Percentiles rank a stretch among this genome's conserved stretches.
Conservation (phyloP, 1,140 invertebrate species). For the Rhizoglyphus robini region DNA sequence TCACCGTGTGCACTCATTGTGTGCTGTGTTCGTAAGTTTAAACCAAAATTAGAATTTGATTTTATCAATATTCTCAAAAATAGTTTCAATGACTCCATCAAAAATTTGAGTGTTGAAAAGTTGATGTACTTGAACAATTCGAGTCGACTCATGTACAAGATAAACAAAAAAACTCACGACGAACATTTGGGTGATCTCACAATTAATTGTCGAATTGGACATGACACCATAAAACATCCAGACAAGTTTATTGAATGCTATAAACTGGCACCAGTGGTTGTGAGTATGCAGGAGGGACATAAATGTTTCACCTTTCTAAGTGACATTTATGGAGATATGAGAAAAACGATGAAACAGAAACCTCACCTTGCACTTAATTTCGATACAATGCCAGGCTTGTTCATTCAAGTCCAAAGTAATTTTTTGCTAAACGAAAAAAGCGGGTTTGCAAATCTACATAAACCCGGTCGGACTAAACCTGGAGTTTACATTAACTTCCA, state of each 20-base stretch:
- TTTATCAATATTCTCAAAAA: too few relatives aligned
- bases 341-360: neutral
- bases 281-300: constrained; percentile 1
- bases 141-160: too few relatives aligned
- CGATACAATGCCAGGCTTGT: neutral
- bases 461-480: too few relatives aligned
- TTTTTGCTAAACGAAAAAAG: neutral
- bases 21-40: neutral
- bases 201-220: neutral
- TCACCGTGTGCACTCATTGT: neutral
- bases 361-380: neutral
- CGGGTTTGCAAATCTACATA: too few relatives aligned
- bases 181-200: neutral
- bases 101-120: neutral
- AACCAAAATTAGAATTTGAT: too few relatives aligned
- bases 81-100: neutral
- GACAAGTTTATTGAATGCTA: neutral
- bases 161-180: too few relatives aligned
- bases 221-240: neutral
- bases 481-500: neutral
- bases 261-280: neutral
- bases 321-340: neutral
- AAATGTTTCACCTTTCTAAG: constrained; percentile 10
- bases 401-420: neutral
- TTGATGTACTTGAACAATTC: neutral